These are phyloP conservation scores for Tipula lateralis DNA, from an alignment of 2,888 invertebrate species.

Conservation along the genomic window DNA sequence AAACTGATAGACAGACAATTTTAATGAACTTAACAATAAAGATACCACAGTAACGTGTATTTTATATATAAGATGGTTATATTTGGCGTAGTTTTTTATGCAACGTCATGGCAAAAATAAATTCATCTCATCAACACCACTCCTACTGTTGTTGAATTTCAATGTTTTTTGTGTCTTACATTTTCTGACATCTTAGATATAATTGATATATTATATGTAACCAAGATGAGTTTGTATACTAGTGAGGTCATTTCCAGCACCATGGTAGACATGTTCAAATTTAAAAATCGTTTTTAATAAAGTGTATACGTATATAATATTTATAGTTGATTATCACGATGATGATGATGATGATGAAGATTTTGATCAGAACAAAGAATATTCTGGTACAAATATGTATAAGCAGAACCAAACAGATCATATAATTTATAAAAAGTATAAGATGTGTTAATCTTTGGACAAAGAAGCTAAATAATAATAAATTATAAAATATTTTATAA, in stretches of 20 bases:
- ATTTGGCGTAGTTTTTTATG: neutral
- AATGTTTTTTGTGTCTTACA: neutral
- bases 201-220: neutral
- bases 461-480: conserved; percentile 3
- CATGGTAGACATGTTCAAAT: neutral
- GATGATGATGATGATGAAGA: neutral
- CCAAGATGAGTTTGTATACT: neutral
- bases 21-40: conserved; percentile 4
- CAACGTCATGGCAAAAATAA: neutral
- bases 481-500: neutral
- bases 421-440: neutral
- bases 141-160: neutral
- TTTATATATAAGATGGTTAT: neutral
- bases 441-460: neutral
- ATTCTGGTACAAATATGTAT: too few species aligned
- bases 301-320: neutral
- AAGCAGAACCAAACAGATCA: neutral
- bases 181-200: neutral
- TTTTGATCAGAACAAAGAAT: neutral
- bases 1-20: conserved; percentile 19
- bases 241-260: neutral
- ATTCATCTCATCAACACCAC: conserved; percentile 19
- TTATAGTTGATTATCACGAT: neutral
- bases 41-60: neutral
- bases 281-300: neutral